A percentile compares a stretch with the other conserved stretches of the same genome.
These are phyloP conservation scores for Bradypodion ventrale DNA, from an alignment of 2,797 vertebrate genomes.

Conservation along the genomic window DNA sequence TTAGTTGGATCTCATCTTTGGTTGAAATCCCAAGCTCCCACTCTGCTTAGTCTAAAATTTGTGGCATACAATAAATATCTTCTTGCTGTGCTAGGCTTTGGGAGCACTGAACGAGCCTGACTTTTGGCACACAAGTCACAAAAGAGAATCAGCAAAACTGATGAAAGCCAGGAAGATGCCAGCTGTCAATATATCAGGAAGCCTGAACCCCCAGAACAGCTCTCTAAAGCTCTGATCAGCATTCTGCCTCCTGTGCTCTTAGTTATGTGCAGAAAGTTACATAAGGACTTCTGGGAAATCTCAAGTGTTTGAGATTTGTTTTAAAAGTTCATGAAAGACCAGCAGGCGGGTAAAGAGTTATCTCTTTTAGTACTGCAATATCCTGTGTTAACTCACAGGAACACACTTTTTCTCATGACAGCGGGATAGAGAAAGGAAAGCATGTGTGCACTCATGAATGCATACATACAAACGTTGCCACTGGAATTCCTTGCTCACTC, in stretches of 20 bases:
- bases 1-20: not conserved
- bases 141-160: conserved; percentile 29
- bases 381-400: conserved; percentile 1
- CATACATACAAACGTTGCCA: not conserved
- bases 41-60: not conserved
- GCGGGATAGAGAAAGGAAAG: not conserved
- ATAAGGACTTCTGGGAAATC: conserved; percentile 15
- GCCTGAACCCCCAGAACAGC: conserved; percentile 10
- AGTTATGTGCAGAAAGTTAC: conserved; percentile 3
- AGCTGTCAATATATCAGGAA: conserved; percentile 24
- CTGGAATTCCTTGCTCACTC: conserved; percentile 8
- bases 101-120: not conserved
- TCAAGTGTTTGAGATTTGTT: not conserved
- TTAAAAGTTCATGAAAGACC: conserved; percentile 45
- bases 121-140: conserved; percentile 20
- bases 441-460: not conserved
- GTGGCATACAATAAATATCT: not conserved
- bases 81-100: not conserved
- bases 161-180: conserved; percentile 28
- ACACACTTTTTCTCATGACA: not conserved
- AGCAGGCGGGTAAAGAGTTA: not conserved
- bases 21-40: not conserved
- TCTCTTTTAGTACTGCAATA: not conserved
- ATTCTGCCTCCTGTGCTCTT: conserved; percentile 42
- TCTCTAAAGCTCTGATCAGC: conserved; percentile 37